Conservation (phyloP, 2,797 vertebrate species). For the Garrulus glandarius region DNA sequence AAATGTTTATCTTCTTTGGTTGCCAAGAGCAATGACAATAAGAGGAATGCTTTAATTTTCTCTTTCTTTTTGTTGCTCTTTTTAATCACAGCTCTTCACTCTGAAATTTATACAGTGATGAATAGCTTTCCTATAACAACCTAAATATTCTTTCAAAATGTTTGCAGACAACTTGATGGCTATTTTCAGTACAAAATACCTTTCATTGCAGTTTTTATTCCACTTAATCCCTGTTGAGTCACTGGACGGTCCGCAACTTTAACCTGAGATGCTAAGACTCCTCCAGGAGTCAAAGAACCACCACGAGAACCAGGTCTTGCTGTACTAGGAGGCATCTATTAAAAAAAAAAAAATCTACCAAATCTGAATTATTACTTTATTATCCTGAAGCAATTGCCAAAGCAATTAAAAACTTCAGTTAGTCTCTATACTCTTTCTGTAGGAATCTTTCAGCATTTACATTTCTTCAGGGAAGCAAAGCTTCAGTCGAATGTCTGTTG, state of each 20-base stretch:
- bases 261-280: slow-evolving; percentile 89
- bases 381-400: not conserved
- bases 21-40: not conserved
- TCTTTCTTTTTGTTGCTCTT: not conserved
- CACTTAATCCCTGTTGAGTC: slow-evolving; percentile 96
- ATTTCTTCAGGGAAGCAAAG: not conserved
- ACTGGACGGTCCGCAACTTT: slow-evolving; percentile 94
- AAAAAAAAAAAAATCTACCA: not conserved
- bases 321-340: slow-evolving; percentile 86
- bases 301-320: slow-evolving; percentile 83
- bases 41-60: not conserved
- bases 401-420: not conserved
- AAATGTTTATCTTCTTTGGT: not conserved
- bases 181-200: slow-evolving; percentile 71
- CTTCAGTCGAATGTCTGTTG: not conserved
- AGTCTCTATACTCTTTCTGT: not conserved
- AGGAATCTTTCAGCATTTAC: not conserved
- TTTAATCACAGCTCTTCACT: not conserved
- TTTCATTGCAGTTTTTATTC: slow-evolving; percentile 95
- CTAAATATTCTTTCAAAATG: not conserved
- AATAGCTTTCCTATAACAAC: not conserved
- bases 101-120: not conserved
- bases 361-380: not conserved
- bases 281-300: slow-evolving; percentile 72
- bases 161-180: not conserved